These are phyloP conservation scores for Drosophila sp. DNA, from an alignment of 1,140 invertebrate genomes.

Conservation along the genomic window DNA sequence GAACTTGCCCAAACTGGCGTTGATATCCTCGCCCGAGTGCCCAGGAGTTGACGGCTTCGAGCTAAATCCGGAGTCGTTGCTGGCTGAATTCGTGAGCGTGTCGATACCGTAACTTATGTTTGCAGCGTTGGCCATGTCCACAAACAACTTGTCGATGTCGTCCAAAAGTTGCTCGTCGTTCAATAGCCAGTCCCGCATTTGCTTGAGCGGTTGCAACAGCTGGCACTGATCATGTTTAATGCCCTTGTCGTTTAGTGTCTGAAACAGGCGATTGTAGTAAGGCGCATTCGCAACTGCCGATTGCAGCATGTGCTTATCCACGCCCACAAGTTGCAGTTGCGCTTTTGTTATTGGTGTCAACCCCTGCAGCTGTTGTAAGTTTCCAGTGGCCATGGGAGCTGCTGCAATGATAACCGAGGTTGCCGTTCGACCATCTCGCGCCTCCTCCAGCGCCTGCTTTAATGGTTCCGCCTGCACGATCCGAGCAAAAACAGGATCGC, in stretches of 20 bases:
- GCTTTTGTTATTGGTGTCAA: constrained; percentile 85
- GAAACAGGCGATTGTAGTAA: constrained; percentile 86
- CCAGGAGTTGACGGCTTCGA: constrained; percentile 81
- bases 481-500: constrained; percentile 77
- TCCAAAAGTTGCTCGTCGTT: constrained; percentile 86
- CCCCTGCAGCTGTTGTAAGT: constrained; percentile 69
- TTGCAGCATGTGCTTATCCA: constrained; percentile 86
- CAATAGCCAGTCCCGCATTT: constrained; percentile 86
- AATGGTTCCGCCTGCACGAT: constrained; percentile 75
- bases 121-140: constrained; percentile 79
- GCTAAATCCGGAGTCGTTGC: constrained; percentile 81
- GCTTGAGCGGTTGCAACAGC: constrained; percentile 86
- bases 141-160: constrained; percentile 86
- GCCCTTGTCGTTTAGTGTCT: constrained; percentile 86
- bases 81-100: constrained; percentile 60
- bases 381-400: constrained; percentile 45
- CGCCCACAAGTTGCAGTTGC: constrained; percentile 85
- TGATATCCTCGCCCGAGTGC: constrained; percentile 53
- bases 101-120: constrained; percentile 60
- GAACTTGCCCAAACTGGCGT: constrained; percentile 62
- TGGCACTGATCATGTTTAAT: constrained; percentile 86
- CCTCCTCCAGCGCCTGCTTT: constrained; percentile 65
- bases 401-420: constrained; percentile 61
- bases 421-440: constrained; percentile 40
- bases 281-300: constrained; percentile 87